These are phyloP conservation scores for Adoxophyes honmai DNA, from an alignment of 1,140 invertebrate species.

Conservation along the genomic window DNA sequence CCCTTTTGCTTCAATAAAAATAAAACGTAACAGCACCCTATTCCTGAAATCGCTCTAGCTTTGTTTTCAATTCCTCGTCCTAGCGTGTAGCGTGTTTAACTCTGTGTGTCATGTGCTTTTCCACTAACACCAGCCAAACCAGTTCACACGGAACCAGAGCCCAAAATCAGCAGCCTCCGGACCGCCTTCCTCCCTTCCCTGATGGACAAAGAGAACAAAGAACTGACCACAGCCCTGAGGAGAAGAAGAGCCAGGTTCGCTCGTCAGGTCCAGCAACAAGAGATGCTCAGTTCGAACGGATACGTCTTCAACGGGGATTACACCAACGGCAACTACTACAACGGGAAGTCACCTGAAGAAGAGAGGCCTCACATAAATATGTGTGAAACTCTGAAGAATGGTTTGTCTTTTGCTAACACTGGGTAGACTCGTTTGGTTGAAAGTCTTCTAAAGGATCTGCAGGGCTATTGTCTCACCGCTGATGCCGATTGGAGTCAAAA, in stretches of 20 bases:
- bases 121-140: conserved; percentile 56
- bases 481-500: too few species aligned
- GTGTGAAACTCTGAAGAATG: conserved; percentile 57
- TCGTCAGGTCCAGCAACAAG: conserved; percentile 57
- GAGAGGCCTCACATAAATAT: conserved; percentile 36
- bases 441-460: too few species aligned
- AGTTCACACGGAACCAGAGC: conserved; percentile 42
- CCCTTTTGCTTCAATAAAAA: too few species aligned
- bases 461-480: too few species aligned
- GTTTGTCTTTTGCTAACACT: conserved; percentile 67
- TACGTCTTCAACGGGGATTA: conserved; percentile 32
- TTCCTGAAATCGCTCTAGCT: too few species aligned
- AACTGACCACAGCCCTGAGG: conserved; percentile 46
- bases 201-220: conserved; percentile 58
- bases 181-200: conserved; percentile 41
- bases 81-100: too few species aligned
- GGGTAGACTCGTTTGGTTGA: too few species aligned
- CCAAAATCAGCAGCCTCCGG: conserved; percentile 41
- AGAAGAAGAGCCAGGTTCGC: conserved; percentile 53
- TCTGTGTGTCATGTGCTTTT: conserved; percentile 30
- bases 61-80: too few species aligned
- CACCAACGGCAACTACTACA: conserved; percentile 23
- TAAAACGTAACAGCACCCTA: too few species aligned
- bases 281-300: conserved; percentile 46
- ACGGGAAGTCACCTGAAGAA: conserved; percentile 36